Percentiles rank a stretch among this genome's conserved stretches.
Evolutionary conservation across 2,113 vertebrate species (phyloP).

Genomic region (Grus americana): DNA sequence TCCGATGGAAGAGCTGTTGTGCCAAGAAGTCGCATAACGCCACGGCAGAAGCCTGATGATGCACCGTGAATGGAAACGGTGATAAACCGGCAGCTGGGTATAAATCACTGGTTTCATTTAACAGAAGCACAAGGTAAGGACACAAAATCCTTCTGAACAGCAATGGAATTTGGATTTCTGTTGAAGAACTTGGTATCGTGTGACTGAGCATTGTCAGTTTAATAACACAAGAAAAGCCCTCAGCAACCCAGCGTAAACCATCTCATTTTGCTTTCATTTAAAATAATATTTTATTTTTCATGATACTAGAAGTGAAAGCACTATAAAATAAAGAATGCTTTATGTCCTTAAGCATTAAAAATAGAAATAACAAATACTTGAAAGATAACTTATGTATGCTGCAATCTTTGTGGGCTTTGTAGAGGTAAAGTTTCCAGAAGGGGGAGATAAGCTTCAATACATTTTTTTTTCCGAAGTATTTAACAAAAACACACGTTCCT

Average conservation of each 20-base stretch:
- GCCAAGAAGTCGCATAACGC: fast-evolving
- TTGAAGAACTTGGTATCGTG: fast-evolving
- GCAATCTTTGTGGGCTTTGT: neutral
- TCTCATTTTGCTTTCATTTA: neutral
- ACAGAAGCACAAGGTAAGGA: neutral
- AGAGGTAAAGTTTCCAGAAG: neutral
- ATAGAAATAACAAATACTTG: neutral
- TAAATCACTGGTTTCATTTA: neutral
- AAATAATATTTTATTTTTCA: neutral
- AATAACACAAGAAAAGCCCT: neutral
- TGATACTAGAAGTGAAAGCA: neutral
- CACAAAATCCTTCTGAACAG: neutral
- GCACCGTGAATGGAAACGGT: fast-evolving
- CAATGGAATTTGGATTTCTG: neutral
- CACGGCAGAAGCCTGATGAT: neutral
- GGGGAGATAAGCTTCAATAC: neutral
- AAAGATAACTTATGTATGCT: neutral
- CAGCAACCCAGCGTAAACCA: neutral
- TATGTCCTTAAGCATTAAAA: neutral
- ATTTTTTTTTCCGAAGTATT: neutral
- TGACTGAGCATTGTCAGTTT: fast-evolving
- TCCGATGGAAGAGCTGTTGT: neutral
- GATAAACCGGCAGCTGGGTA: neutral
- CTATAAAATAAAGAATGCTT: neutral
- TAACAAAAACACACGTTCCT: neutral